Evolutionary conservation across 2,888 invertebrate species (phyloP), one percentile per base, ranked within the genome.

Genomic region (Caenorhabditis becei): DNA sequence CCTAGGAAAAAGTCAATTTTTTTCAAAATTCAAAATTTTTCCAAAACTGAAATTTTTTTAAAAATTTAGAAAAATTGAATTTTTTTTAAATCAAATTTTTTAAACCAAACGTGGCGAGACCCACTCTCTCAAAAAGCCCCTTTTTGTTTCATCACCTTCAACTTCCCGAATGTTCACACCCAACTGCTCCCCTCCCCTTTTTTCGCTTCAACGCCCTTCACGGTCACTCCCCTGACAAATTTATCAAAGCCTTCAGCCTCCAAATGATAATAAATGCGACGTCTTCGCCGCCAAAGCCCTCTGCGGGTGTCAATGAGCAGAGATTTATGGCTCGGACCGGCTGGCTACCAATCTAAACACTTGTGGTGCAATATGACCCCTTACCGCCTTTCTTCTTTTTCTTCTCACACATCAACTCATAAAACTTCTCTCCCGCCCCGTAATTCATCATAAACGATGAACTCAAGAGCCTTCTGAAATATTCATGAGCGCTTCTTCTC

Each of bases 321-420:
- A 58, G 72, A 74, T 74, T 74, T 74, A 74, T 65, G 72, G 23
- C 32, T 7, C 32, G 32, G 53, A 58, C 72, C 58, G 65, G 32
- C 72, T 54, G 63, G 44, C 32, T 11, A 54, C 72, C 56, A 72
- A 72, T 72, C 63, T 56, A 72, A 72, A 63, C 72, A 74, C 72
- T 74, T 74, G 72, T 74, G 72, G 72, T 74, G 72, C 72, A 74
- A 74, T 74, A 65, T 65, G 72, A 74, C 49, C 65, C 65, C 47
- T 26, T 26, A 24, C 47, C 58, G 28, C 18, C 63, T n/a, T 51
- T 35, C 54, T 54, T 37, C 0, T 18, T 28, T 8, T 14, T 26
- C 2, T 20, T 10, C 32, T 32, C 32, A 32, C 10, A 32, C 32
- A n/a, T n/a, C n/a, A 10, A 16, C 41, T 32, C 62, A 18, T 49